Base-by-base conservation (phyloP, 2,888 invertebrate species). In the Drosophila pseudotalamancana region DNA sequence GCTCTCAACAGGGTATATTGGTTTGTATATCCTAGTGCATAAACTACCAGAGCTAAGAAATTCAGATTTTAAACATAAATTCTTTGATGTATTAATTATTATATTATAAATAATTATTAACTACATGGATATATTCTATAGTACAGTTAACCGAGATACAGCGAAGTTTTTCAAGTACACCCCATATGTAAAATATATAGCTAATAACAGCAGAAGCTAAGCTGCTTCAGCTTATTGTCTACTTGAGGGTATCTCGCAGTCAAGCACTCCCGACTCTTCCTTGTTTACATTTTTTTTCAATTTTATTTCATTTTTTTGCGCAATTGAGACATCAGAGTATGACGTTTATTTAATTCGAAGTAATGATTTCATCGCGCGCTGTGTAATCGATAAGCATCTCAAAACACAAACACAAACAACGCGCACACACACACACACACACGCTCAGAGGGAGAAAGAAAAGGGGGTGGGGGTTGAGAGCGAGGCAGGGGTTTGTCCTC, bases 311-410 rank as follows among this genome's bases (percentile, higher is more conserved):
- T n/a, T 42, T 40, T 25, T 12, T 16, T 12, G 64, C 60, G 50
- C 42, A 64, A 84, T 84, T 84, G 83, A 77, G 75, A 88, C 77
- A 87, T 84, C 83, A 84, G 77, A 89, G 85, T 89, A 83, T 90
- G 91, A 90, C 91, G 89, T 89, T 89, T 88, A 91, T 90, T 91
- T 90, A 90, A 90, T 90, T 90, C 84, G 77, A 81, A 89, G 88
- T 89, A 91, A 89, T 90, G 89, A 90, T 90, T 89, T 88, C 87
- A 86, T 86, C 89, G 80, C 87, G 76, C 88, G 77, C 87, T 72
- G 81, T 76, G 88, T 86, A 87, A 89, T 90, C 87, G 90, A 90
- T 90, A 89, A 88, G 80, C 78, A 90, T 90, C 91, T 89, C 59
- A 54, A 57, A 66, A 51, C 42, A 62, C 55, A 77, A 51, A 25